These are phyloP conservation scores for Melanophora roralis DNA, from an alignment of 2,888 invertebrate genomes.

Conservation along the genomic window DNA sequence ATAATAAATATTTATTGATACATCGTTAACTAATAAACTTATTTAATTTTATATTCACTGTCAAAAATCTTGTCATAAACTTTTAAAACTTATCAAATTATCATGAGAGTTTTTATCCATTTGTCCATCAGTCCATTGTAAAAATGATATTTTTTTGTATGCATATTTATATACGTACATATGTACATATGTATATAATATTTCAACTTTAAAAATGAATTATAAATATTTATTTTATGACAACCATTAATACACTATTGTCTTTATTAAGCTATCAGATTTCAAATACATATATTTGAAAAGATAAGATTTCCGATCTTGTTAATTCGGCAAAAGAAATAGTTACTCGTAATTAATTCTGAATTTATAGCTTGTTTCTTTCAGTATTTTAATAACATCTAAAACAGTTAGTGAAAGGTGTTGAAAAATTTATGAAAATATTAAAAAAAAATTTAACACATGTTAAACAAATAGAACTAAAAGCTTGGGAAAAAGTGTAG, in stretches of 20 bases:
- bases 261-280: conserved; percentile 23
- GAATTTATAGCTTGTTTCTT: neutral
- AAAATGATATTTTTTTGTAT: conserved; percentile 2
- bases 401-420: conserved; percentile 30
- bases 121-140: neutral
- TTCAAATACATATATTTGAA: neutral
- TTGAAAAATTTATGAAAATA: conserved; percentile 3
- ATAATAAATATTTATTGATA: no score
- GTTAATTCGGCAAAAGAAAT: neutral
- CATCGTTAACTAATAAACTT: no score
- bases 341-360: neutral
- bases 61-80: neutral
- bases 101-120: no score
- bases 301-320: neutral
- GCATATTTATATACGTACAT: no score
- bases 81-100: neutral
- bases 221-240: conserved; percentile 30
- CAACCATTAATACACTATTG: conserved; percentile 18
- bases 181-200: no score
- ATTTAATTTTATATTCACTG: neutral
- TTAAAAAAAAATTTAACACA: neutral
- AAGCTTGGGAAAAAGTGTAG: neutral
- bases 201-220: neutral
- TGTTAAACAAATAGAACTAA: neutral
- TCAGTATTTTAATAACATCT: neutral